phyloP scores from a whole-genome alignment of 2,797 vertebrate genomes.

The Petrocephalus schoutedeni region DNA sequence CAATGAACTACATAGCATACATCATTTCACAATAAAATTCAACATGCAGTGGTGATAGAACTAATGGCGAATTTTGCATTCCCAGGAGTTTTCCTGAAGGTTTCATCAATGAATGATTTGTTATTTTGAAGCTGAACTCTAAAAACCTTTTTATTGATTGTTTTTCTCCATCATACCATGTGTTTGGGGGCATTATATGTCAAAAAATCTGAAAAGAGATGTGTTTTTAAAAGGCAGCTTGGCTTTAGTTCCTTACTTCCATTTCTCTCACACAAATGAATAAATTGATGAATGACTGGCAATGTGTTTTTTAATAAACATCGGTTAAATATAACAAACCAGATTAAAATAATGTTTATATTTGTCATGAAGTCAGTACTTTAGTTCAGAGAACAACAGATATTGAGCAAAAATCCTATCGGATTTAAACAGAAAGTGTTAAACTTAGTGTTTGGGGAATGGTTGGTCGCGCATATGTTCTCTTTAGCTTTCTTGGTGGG shows the following conservation, averaged over 20 bases:
- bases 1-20: not conserved
- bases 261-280: not conserved
- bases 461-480: not conserved
- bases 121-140: not conserved
- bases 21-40: not conserved
- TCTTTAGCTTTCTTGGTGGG: not conserved
- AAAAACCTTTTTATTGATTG: not conserved
- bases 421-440: not conserved
- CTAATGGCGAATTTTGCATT: not conserved
- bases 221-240: not conserved
- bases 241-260: not conserved
- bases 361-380: not conserved
- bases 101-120: conserved; percentile 2
- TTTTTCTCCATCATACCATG: conserved; percentile 3
- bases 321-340: not conserved
- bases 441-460: not conserved
- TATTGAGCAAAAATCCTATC: not conserved
- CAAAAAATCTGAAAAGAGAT: not conserved
- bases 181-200: not conserved
- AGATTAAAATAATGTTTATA: not conserved
- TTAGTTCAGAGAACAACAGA: not conserved
- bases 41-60: not conserved
- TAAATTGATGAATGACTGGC: not conserved
- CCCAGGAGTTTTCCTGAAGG: not conserved
- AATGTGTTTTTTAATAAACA: not conserved